Percentiles rank a stretch among this genome's conserved stretches.
phyloP scores from a whole-genome alignment of 2,888 invertebrate genomes.

The Parnassius mnemosyne region DNA sequence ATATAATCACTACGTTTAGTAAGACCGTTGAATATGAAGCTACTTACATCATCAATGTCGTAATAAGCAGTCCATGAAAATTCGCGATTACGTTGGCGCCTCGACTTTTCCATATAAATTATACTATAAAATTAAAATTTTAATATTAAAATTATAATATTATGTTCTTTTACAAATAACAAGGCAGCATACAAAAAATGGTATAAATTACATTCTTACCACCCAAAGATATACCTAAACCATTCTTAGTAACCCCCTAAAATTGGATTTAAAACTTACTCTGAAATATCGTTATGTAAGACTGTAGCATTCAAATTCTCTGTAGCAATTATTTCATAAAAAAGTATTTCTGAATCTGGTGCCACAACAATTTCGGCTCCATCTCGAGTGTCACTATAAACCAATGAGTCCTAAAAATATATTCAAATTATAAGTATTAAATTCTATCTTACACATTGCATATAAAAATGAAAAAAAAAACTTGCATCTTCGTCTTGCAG shows the following conservation, averaged over 20 bases:
- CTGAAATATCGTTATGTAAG: conserved; percentile 50
- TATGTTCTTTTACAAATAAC: no score
- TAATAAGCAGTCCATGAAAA: conserved; percentile 84
- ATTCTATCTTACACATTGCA: no score
- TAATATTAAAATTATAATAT: no score
- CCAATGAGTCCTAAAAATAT: conserved; percentile 41
- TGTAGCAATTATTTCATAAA: conserved; percentile 40
- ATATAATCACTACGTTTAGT: no score
- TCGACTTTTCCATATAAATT: conserved; percentile 63
- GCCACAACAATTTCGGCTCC: conserved; percentile 48
- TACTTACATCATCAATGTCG: conserved; percentile 75
- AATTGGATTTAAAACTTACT: conserved; percentile 42
- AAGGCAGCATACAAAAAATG: no score
- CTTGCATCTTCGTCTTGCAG: conserved; percentile 43
- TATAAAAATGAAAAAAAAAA: conserved; percentile 19
- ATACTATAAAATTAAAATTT: conserved; percentile 51
- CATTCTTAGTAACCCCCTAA: no score
- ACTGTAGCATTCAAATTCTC: conserved; percentile 33
- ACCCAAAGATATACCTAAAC: no score
- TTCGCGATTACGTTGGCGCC: conserved; percentile 36
- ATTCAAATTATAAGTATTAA: no score
- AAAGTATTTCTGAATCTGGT: conserved; percentile 40
- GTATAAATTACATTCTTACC: no score
- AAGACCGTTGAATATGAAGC: neutral
- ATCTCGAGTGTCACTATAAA: conserved; percentile 31